These are phyloP conservation scores for Tauraco erythrolophus DNA, from an alignment of 2,113 vertebrate genomes.

Conservation along the genomic window DNA sequence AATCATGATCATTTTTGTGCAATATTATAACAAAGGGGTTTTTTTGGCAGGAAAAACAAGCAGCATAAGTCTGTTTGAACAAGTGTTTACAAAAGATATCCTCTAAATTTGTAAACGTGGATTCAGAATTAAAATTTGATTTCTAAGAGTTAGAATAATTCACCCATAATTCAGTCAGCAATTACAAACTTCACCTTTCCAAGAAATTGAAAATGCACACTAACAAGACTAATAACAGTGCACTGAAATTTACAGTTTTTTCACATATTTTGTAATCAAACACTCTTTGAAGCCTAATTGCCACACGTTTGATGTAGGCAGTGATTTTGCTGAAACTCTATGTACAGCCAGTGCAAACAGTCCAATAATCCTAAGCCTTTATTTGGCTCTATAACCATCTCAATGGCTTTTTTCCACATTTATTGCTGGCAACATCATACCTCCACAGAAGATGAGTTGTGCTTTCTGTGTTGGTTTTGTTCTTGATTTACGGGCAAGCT, in stretches of 20 bases:
- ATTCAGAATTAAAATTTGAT: not conserved
- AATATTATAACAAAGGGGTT: not conserved
- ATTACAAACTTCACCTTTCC: not conserved
- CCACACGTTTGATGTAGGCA: not conserved
- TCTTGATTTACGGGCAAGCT: constrained; percentile 1
- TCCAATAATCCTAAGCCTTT: not conserved
- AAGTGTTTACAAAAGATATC: not conserved
- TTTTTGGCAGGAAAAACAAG: not conserved
- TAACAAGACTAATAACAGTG: not conserved
- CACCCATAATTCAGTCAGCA: not conserved
- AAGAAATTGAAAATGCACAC: not conserved
- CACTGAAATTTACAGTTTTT: not conserved
- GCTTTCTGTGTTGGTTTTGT: constrained; percentile 15
- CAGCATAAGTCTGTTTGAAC: not conserved
- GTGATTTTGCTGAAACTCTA: not conserved
- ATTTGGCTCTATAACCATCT: not conserved
- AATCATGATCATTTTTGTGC: not conserved
- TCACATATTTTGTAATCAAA: constrained; percentile 1
- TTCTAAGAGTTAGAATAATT: not conserved
- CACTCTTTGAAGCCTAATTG: not conserved
- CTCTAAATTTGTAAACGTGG: not conserved
- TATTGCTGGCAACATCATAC: not conserved
- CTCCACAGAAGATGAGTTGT: not conserved
- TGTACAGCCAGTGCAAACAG: not conserved
- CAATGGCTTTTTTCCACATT: constrained; percentile 41